Conservation (phyloP, 2,888 invertebrate genomes). For the Allacma fusca region DNA sequence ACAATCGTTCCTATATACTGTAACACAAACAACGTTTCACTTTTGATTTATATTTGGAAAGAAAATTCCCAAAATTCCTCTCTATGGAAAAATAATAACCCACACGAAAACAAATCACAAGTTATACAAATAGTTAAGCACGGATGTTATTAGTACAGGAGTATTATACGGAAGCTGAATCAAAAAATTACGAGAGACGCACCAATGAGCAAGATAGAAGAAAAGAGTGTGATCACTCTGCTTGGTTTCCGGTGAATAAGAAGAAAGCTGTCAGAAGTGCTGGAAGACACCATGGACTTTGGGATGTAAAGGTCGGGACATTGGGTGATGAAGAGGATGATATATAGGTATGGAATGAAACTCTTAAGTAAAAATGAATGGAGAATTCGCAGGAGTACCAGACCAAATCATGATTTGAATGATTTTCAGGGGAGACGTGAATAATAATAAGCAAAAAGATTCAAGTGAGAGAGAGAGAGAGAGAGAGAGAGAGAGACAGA, state of each 20-base stretch:
- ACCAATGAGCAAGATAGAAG: background rate
- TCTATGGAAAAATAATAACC: too few species aligned
- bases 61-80: too few species aligned
- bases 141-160: too few species aligned
- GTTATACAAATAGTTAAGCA: too few species aligned
- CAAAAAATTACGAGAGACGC: background rate
- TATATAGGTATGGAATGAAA: background rate
- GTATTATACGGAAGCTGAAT: too few species aligned
- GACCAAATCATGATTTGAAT: constrained; percentile 9
- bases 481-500: background rate
- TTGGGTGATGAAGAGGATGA: background rate
- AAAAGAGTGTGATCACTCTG: background rate
- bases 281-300: constrained; percentile 13
- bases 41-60: too few species aligned
- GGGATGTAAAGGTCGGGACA: constrained; percentile 12
- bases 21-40: background rate
- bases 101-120: too few species aligned
- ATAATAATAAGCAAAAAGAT: too few species aligned
- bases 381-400: background rate
- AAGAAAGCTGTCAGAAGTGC: background rate
- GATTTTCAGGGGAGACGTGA: background rate
- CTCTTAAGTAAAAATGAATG: too few species aligned
- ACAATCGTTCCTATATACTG: background rate
- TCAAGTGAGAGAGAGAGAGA: too few species aligned
- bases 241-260: background rate